These are phyloP conservation scores for Triplophysa dalaica DNA, from an alignment of 2,113 vertebrate genomes.

Conservation along the genomic window DNA sequence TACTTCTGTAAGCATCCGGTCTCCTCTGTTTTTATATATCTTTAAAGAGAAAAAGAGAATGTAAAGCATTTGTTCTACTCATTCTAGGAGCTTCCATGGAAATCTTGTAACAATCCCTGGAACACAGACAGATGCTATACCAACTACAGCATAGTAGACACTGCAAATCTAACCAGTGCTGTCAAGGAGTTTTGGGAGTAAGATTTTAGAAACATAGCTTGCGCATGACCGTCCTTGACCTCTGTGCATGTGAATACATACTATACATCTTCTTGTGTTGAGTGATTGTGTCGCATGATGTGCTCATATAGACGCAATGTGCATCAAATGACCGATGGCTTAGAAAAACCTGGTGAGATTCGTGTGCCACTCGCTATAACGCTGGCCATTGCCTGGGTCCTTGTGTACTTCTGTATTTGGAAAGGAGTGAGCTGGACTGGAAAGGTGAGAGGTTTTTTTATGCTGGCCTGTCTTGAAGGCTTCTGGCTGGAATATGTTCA, in stretches of 20 bases:
- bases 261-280: slow-evolving; percentile 42
- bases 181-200: slow-evolving; percentile 98
- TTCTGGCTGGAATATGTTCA: neutral
- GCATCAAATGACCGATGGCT: slow-evolving; percentile 95
- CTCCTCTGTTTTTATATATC: neutral
- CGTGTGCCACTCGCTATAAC: slow-evolving; percentile 92
- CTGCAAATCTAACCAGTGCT: slow-evolving; percentile 92
- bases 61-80: slow-evolving; percentile 24
- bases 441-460: slow-evolving; percentile 81
- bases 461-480: slow-evolving; percentile 17
- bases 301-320: slow-evolving; percentile 86
- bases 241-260: slow-evolving; percentile 37
- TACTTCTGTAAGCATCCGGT: slow-evolving; percentile 84
- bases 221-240: neutral
- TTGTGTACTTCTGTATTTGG: slow-evolving; percentile 99
- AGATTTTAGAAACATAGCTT: slow-evolving; percentile 64
- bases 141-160: slow-evolving; percentile 88
- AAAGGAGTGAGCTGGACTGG: slow-evolving; percentile 99
- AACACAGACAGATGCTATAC: slow-evolving; percentile 96
- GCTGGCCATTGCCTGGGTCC: slow-evolving; percentile 93
- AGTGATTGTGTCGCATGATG: slow-evolving; percentile 56
- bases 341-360: slow-evolving; percentile 96
- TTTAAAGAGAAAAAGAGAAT: too few relatives aligned
- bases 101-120: slow-evolving; percentile 92
- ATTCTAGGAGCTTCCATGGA: slow-evolving; percentile 90